Base-by-base conservation (phyloP, 1,140 invertebrate species). In the Cardiocondyla obscurior region DNA sequence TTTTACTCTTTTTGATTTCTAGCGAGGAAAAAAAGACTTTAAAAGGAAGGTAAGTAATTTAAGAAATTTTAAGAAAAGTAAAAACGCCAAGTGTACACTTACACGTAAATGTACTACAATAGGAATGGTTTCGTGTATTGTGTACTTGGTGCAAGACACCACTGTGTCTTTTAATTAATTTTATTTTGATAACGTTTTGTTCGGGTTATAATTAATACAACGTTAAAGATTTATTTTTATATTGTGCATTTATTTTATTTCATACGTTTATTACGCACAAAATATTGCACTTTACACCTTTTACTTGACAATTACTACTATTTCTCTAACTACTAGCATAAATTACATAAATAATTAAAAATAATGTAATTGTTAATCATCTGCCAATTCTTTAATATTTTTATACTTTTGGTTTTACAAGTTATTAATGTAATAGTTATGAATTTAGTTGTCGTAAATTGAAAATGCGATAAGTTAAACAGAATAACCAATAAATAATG, bases 221-320 rank as follows among this genome's bases (percentile, higher is more conserved):
- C 3, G 22, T 39, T 64, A 67, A 79, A 12, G 19, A 22, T 53
- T 69, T n/a, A n/a, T 79, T 42, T 16, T 79, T n/a, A 53, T 67
- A 7, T 77, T 77, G 62, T 79, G 74, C 74, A 67, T 79, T 39
- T 79, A 79, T 69, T 77, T 55, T 22, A 69, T 77, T 51, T 67
- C 8, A 65, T 79, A 79, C 46, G 33, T 51, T 77, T 53, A 5
- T 67, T 67, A 53, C 58, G 58, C 22, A 62, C 58, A 62, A 76
- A 64, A 64, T 42, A 67, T 42, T 55, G 62, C 62, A 69, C 46
- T 79, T 36, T 79, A 79, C 22, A 25, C 58, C 42, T 73, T 12
- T 28, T 4, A 36, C 10, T 69, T 69, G 12, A 67, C 49, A 33
- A 72, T 46, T n/a, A 30, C 49, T 53, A 79, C 28, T 49, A 12